These are phyloP conservation scores for Masnerella sp. DNA, from an alignment of 2,888 invertebrate genomes.

Conservation along the genomic window DNA sequence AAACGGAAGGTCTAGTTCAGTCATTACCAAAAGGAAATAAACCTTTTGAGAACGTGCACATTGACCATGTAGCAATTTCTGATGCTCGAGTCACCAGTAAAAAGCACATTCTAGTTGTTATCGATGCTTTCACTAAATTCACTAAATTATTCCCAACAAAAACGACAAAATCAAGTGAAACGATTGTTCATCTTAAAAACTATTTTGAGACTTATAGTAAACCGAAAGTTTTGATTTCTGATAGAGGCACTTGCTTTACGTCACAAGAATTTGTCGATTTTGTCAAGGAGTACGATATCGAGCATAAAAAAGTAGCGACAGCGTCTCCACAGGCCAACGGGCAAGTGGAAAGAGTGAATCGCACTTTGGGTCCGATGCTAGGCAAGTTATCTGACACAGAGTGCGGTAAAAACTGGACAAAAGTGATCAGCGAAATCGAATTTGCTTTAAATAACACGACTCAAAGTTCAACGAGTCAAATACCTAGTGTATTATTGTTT, in stretches of 20 bases:
- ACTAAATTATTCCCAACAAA: conserved; percentile 11
- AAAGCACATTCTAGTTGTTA: conserved; percentile 7
- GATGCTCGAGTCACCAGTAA: background rate
- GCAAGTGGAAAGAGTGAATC: conserved; percentile 22
- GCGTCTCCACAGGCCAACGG: conserved; percentile 25
- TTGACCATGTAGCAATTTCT: conserved; percentile 15
- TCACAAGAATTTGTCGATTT: conserved; percentile 7
- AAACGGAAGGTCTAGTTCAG: background rate
- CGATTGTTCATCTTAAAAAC: conserved; percentile 1
- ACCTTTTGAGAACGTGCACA: conserved; percentile 8
- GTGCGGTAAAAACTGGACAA: conserved; percentile 12
- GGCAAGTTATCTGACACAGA: conserved; percentile 8
- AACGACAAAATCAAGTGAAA: background rate
- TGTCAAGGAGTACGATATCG: background rate
- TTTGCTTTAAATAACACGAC: conserved; percentile 13
- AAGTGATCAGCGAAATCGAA: conserved; percentile 1
- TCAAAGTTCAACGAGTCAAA: conserved; percentile 1
- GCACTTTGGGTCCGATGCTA: conserved; percentile 9
- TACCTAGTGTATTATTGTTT: background rate
- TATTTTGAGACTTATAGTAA: conserved; percentile 1
- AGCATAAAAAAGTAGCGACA: conserved; percentile 21
- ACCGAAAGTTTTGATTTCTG: background rate
- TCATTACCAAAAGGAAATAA: conserved; percentile 14
- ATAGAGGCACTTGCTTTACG: conserved; percentile 6
- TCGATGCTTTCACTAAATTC: conserved; percentile 12